Evolutionary conservation across 2,888 invertebrate species (phyloP).

Genomic region (Liopterus haemorrhoidalis): DNA sequence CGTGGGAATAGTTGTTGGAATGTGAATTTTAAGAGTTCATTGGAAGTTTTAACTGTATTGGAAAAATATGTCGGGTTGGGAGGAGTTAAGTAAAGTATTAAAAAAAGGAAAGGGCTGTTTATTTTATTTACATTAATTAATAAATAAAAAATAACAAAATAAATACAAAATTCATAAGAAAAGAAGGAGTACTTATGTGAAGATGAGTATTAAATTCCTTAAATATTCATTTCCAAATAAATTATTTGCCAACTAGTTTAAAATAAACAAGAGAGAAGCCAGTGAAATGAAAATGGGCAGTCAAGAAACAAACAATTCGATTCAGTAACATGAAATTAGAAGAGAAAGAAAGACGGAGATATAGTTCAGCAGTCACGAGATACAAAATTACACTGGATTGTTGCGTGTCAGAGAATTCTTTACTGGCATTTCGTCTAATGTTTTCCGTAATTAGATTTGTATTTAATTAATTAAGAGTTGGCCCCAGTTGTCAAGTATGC

Average conservation of each 20-base stretch:
- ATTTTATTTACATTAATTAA: too few species aligned
- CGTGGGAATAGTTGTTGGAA: too few species aligned
- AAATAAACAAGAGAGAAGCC: too few species aligned
- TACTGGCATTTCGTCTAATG: neutral
- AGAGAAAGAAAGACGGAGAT: neutral
- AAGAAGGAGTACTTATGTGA: neutral
- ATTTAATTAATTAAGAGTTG: slow-evolving; percentile 5
- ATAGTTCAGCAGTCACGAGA: slow-evolving; percentile 1
- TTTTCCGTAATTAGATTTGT: slow-evolving; percentile 3
- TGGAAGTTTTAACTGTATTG: too few species aligned
- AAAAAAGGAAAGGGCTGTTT: too few species aligned
- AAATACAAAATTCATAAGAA: neutral
- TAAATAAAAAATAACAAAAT: neutral
- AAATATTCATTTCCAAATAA: neutral
- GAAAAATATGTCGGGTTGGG: too few species aligned
- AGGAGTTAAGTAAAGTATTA: too few species aligned
- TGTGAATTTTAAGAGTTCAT: too few species aligned
- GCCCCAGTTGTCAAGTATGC: too few species aligned
- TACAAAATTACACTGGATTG: slow-evolving; percentile 1
- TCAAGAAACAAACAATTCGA: neutral
- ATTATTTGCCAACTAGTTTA: too few species aligned
- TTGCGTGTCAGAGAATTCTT: slow-evolving; percentile 2
- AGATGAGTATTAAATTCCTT: neutral
- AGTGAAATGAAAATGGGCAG: too few species aligned
- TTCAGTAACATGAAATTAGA: slow-evolving; percentile 1